These are phyloP conservation scores for Bryconaethiops microstoma DNA, from an alignment of 2,797 vertebrate genomes.

Conservation along the genomic window DNA sequence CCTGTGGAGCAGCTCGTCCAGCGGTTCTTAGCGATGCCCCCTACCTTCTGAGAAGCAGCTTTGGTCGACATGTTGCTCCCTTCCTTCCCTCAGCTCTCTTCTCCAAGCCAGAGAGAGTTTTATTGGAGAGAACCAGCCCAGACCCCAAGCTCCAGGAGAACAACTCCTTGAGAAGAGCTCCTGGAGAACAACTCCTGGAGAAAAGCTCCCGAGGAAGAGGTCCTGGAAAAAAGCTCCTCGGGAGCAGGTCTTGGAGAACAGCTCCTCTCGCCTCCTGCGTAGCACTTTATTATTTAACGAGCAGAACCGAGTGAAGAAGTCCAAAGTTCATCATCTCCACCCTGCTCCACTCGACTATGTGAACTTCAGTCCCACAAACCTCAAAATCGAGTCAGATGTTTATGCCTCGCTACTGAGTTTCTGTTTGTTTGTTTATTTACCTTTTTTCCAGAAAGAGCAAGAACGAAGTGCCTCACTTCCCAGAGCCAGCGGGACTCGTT, in stretches of 20 bases:
- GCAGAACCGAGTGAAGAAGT: slow-evolving; percentile 67
- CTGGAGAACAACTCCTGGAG: no score
- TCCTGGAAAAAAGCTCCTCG: neutral
- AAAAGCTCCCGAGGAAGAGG: no score
- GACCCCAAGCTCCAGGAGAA: neutral
- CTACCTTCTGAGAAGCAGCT: slow-evolving; percentile 85
- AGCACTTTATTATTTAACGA: slow-evolving; percentile 72
- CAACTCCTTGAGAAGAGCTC: no score
- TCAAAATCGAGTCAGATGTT: neutral
- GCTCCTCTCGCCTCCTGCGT: slow-evolving; percentile 35
- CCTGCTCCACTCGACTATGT: neutral
- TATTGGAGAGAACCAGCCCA: slow-evolving; percentile 48
- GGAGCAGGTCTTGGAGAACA: neutral
- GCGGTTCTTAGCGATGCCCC: slow-evolving; percentile 34
- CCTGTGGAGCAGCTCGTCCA: neutral
- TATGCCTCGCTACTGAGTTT: neutral
- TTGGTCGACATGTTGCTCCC: slow-evolving; percentile 91
- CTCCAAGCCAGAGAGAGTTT: slow-evolving; percentile 37
- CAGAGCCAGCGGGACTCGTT: neutral
- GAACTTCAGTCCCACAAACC: slow-evolving; percentile 55
- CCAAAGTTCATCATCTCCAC: slow-evolving; percentile 81
- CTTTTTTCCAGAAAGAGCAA: neutral
- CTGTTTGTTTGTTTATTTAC: neutral
- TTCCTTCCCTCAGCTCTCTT: slow-evolving; percentile 54
- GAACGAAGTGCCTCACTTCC: neutral